Conservation (phyloP, 2,797 vertebrate species). For the Margarornis squamiger region DNA sequence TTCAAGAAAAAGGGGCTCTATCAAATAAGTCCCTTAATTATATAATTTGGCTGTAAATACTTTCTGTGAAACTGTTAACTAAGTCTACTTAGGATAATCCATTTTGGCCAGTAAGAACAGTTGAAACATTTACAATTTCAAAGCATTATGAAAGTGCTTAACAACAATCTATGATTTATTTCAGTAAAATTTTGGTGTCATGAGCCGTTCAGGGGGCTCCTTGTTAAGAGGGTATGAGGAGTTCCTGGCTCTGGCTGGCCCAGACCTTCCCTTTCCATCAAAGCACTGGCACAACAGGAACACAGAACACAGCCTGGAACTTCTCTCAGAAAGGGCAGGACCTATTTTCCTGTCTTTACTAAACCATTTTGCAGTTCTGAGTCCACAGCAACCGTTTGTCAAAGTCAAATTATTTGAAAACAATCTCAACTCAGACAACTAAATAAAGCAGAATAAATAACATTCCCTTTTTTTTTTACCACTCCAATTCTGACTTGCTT, state of each 20-base stretch:
- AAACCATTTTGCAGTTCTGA: background rate
- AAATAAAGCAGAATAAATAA: background rate
- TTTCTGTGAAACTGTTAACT: background rate
- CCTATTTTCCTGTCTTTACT: background rate
- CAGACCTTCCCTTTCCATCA: background rate
- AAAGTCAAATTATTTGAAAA: constrained; percentile 18
- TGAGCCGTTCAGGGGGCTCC: background rate
- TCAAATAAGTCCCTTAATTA: too few species aligned
- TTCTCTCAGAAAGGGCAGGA: background rate
- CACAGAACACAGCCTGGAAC: background rate
- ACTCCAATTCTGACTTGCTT: background rate
- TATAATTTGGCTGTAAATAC: background rate
- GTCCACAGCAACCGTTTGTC: background rate
- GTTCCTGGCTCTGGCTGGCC: background rate
- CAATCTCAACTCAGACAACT: background rate
- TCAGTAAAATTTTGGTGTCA: background rate
- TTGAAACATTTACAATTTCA: background rate
- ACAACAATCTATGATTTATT: background rate
- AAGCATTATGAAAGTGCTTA: background rate
- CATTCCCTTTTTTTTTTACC: background rate
- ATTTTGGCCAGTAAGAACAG: background rate
- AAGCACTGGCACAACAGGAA: background rate
- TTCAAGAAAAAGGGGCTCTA: background rate
- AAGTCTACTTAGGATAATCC: background rate
- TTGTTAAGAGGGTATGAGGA: background rate